A percentile compares a stretch with the other conserved stretches of the same genome.
Conservation (phyloP, 2,888 invertebrate genomes). For the Drepanosiphum platanoidis region DNA sequence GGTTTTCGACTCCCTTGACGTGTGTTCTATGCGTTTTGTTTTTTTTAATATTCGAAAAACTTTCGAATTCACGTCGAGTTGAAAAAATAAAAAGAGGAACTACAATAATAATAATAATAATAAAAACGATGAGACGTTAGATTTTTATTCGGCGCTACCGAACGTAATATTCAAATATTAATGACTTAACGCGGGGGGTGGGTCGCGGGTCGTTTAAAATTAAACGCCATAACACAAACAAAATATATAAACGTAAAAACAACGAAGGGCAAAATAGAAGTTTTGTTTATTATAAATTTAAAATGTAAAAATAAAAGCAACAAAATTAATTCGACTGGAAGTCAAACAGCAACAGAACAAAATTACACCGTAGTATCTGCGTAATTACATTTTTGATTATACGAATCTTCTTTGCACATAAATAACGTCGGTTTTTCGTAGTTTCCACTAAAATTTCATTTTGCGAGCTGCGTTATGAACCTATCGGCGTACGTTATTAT, state of each 20-base stretch:
- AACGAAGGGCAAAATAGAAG: background rate
- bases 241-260: background rate
- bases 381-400: background rate
- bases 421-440: background rate
- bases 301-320: background rate
- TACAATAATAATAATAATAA: no score
- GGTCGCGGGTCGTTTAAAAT: background rate
- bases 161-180: background rate
- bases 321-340: background rate
- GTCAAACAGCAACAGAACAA: background rate
- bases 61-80: background rate
- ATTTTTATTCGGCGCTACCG: no score
- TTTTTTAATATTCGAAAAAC: background rate
- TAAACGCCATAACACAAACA: background rate
- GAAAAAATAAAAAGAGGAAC: background rate
- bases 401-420: background rate
- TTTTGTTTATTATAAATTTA: background rate
- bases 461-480: background rate
- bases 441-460: background rate
- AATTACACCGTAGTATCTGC: background rate
- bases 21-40: background rate
- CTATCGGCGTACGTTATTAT: background rate
- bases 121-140: background rate
- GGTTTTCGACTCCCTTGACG: background rate
- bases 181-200: background rate